Conservation (phyloP, 2,797 vertebrate species). For the Podarcis lilfordi region DNA sequence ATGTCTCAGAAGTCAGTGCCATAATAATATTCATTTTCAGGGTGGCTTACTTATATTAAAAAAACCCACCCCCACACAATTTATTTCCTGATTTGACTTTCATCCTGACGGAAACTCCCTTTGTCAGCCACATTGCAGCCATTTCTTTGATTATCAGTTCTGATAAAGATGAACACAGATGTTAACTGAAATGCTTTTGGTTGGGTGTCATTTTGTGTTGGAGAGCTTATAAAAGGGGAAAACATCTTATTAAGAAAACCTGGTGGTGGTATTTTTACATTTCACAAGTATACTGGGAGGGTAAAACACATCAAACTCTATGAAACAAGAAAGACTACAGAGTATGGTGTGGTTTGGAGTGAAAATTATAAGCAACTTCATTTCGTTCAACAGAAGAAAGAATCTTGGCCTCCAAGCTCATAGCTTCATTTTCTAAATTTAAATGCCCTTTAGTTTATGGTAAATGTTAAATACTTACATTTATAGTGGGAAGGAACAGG, state of each 20-base stretch:
- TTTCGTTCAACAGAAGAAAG: neutral
- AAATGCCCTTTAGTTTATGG: neutral
- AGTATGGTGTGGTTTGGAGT: neutral
- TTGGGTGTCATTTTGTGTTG: neutral
- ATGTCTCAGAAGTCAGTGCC: neutral
- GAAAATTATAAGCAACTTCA: slow-evolving; percentile 11
- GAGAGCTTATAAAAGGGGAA: neutral
- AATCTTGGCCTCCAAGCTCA: neutral
- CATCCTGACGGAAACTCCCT: neutral
- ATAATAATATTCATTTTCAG: neutral
- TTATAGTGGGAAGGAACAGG: neutral
- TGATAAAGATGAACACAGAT: neutral
- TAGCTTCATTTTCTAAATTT: neutral
- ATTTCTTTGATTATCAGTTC: neutral
- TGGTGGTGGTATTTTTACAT: neutral
- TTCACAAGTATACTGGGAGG: neutral
- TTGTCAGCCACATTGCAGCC: neutral
- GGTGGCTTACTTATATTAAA: neutral
- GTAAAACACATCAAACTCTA: slow-evolving; percentile 10
- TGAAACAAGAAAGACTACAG: neutral
- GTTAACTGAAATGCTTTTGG: neutral
- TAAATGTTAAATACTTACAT: neutral
- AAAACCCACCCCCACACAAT: neutral
- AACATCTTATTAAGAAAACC: neutral
- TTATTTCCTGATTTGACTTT: too few relatives aligned